Base-by-base conservation (phyloP, 2,888 invertebrate species). In the Ormia ochracea region DNA sequence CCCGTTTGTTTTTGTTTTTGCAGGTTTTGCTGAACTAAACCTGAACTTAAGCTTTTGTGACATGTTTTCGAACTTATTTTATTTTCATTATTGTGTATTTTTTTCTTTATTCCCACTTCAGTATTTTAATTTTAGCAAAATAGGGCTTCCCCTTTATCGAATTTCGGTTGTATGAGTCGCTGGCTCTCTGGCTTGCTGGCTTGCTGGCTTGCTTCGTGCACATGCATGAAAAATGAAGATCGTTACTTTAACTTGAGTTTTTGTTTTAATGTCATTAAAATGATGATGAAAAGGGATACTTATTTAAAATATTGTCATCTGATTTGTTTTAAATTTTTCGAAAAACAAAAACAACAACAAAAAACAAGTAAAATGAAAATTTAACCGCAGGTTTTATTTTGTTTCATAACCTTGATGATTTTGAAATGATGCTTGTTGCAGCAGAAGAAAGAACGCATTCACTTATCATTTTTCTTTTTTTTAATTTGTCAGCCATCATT, bases 241-340 rank as follows among this genome's bases (percentile, higher is more conserved):
- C 68, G 21, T 63, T 69, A 23, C 58, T 68, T 73, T 59, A 48
- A 43, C 72, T 75, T 70, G 4, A 38, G 36, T 66, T 72, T 23
- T 36, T 41, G 38, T 68, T 66, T 73, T 61, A 54, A 38, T 36
- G 36, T 28, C 61, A 43, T 72, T 61, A 45, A 72, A 63, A 68
- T 68, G 66, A 31, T 63, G 61, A 41, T 72, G 72, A 76, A 80
- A 80, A 72, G 52, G 65, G 80, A 80, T 80, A 80, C 76, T 76
- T 72, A 63, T 68, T 61, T 68, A 66, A 72, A 56, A 63, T 68
- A 52, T 76, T 76, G 80, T 80, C 80, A 76, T 76, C 76, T 72
- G 76, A 76, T 80, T 80, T 80, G 69, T 36, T 58, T n/a, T 23
- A 17, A n/a, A 17, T 45, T 48, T 65, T 6, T 31, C 10, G 31